Evolutionary conservation across 2,888 invertebrate species (phyloP), one percentile per base, ranked within the genome.

Genomic region (Archips crataeganus): DNA sequence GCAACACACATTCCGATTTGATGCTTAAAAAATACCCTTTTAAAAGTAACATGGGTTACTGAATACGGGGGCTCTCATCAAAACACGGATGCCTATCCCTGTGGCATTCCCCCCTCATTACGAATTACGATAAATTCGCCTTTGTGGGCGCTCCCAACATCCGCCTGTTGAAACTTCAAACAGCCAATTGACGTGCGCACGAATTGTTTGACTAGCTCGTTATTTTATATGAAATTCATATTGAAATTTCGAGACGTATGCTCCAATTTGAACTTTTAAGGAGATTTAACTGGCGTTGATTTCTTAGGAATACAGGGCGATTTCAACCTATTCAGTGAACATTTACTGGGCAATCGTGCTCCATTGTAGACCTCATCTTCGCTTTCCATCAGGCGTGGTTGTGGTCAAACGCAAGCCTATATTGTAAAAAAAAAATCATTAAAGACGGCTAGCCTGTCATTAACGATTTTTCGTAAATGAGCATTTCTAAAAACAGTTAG

Each of bases 151-250:
- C 63, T 32, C 63, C 63, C 63, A 47, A 63, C 63, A 63, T 63
- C 63, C 63, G 63, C 63, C 63, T 45, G 32, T 45, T 13, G 60
- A 42, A 63, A 63, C 63, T 63, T 63, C 63, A 63, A 63, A 63
- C 63, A 34, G 63, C 13, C 63, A 63, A 63, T 63, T 63, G 63
- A 63, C 47, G 63, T 63, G 34, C 32, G 63, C 47, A 13, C 45
- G 34, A 63, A 63, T 63, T 47, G 63, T 63, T 63, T 63, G 63
- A 63, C 63, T 63, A 63, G 63, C 63, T 63, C 63, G 63, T 63
- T 63, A 63, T 47, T 47, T 45, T 13, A 13, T 63, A 63, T 32
- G 49, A 65, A 39, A 23, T 62, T 42, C 34, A 36, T 47, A 63
- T 47, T n/a, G 49, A 3, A 49, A 39, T 65, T 65, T 65, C 13